phyloP scores from a whole-genome alignment of 2,113 vertebrate genomes.

The Acanthisitta chloris region DNA sequence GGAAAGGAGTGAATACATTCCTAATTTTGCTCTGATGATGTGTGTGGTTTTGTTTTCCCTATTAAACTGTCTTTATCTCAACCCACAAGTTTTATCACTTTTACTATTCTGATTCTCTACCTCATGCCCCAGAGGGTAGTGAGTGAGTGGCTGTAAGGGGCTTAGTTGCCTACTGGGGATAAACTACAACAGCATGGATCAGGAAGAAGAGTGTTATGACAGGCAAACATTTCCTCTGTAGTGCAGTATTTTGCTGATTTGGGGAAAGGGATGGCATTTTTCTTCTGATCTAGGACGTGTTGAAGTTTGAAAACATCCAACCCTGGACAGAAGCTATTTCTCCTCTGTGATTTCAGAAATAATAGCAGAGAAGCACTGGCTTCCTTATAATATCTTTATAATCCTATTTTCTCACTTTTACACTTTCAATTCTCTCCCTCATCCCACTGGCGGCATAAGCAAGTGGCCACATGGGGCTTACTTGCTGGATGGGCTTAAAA shows the following conservation, averaged over 20 bases:
- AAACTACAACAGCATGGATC: fast-evolving
- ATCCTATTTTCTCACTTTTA: background rate
- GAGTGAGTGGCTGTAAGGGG: background rate
- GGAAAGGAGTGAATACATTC: background rate
- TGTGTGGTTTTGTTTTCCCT: background rate
- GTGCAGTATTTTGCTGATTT: background rate
- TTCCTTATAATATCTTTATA: background rate
- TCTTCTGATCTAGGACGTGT: background rate
- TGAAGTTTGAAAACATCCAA: background rate
- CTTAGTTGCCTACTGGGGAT: background rate
- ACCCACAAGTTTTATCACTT: background rate
- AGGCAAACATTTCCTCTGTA: background rate
- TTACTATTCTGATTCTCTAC: background rate
- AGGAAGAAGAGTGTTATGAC: background rate
- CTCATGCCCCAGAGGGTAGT: background rate
- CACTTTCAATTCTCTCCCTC: background rate
- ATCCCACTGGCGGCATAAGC: background rate
- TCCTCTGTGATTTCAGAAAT: background rate
- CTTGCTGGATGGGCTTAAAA: background rate
- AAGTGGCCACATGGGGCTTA: background rate
- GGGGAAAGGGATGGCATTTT: background rate
- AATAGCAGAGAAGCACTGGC: background rate
- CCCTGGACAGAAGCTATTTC: background rate
- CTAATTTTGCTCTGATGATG: background rate
- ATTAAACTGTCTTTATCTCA: background rate